Evolutionary conservation across 35 echinoderm and acorn worm species (phyloP), one percentile per base, ranked within the genome.

Genomic region (Stichopus chloronotus): DNA sequence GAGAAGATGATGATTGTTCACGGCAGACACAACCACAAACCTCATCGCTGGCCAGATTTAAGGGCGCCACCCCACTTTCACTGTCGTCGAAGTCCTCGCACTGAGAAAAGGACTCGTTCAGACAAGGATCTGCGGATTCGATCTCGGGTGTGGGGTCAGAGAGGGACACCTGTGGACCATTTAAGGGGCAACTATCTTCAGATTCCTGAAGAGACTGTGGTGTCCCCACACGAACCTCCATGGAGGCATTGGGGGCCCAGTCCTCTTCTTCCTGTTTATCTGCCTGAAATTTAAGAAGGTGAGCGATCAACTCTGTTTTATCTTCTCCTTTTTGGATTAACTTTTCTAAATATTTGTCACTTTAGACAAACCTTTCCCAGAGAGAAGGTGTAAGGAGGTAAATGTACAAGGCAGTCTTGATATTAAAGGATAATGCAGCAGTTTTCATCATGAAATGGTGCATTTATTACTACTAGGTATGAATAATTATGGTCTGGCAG

Each of bases 1-100:
- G 25, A 76, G 14, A 21, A 24, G 79, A 81, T 14, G 7, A 81
- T 25, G 21, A 54, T 81, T 20, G 8, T 81, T 81, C 79, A 81
- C 21, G 14, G 79, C 79, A 81, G 12, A 81, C 79, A 81, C 52
- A 20, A 81, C 52, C 79, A 81, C 56, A 54, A 84, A 56, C 81
- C 30, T 84, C 81, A 56, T 84, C 81, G 56, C 81, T 84, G 53
- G 53, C 53, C 30, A 55, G n/a, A 84, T 84, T 84, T 55, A 84
- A 55, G 5, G 81, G 81, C 5, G 53, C 81, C 17, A 84, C 81
- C 10, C 81, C 81, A 58, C 53, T 84, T 12, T 84, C 81, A 55
- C 56, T 84, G 56, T 84, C 81, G 14, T 84, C 81, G 56, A 84
- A 84, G 81, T 84, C 81, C 21, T 84, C 81, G 21, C 81, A 56